Conservation (phyloP, 2,888 invertebrate genomes). For the Halocaridina rubra region DNA sequence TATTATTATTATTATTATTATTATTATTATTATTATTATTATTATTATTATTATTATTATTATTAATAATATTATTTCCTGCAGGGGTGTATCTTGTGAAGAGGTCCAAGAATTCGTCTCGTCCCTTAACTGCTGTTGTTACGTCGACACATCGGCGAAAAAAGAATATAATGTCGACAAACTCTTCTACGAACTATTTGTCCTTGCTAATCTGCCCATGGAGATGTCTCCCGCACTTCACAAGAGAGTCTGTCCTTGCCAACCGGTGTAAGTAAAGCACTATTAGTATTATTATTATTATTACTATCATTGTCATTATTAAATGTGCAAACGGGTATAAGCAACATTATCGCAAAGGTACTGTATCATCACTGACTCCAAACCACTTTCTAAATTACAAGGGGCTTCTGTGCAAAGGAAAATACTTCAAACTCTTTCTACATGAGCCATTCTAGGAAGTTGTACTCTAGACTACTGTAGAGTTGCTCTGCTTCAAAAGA, state of each 20-base stretch:
- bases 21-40: neutral
- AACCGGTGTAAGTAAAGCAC: neutral
- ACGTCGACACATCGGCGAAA: slow-evolving; percentile 86
- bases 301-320: too few relatives aligned
- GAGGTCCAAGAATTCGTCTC: slow-evolving; percentile 83
- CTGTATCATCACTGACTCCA: too few relatives aligned
- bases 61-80: neutral
- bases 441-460: too few relatives aligned
- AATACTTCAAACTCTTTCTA: too few relatives aligned
- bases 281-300: too few relatives aligned
- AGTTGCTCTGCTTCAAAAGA: too few relatives aligned
- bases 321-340: too few relatives aligned
- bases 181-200: slow-evolving; percentile 85
- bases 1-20: neutral
- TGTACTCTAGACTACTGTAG: too few relatives aligned
- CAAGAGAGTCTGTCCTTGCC: slow-evolving; percentile 77
- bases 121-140: slow-evolving; percentile 82
- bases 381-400: too few relatives aligned
- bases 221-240: slow-evolving; percentile 93
- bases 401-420: too few relatives aligned
- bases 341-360: too few relatives aligned
- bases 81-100: slow-evolving; percentile 80
- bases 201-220: slow-evolving; percentile 83
- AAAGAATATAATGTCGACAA: slow-evolving; percentile 84
- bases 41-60: neutral